Evolutionary conservation across 1,140 invertebrate genomes (phyloP).

Genomic region (Aphis craccivora): DNA sequence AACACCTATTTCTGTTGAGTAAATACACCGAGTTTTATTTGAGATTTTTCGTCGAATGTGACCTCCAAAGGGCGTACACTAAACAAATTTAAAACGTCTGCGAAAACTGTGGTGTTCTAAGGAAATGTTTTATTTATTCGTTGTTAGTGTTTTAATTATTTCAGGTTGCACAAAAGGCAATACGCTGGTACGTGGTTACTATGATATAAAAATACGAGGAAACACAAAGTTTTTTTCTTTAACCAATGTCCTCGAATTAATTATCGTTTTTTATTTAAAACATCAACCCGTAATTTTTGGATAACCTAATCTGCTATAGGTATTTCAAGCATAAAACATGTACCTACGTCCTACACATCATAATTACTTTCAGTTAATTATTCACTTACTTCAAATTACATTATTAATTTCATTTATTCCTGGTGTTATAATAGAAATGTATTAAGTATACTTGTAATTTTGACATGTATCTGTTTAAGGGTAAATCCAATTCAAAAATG

Average conservation of each 20-base stretch:
- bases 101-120: not conserved
- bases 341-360: no score
- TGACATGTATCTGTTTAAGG: not conserved
- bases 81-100: conserved; percentile 19
- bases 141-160: not conserved
- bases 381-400: not conserved
- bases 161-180: not conserved
- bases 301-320: not conserved
- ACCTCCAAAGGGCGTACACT: not conserved
- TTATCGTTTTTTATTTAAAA: conserved; percentile 5
- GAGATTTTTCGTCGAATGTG: not conserved
- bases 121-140: conserved; percentile 8
- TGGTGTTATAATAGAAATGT: not conserved
- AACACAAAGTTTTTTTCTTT: not conserved
- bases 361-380: not conserved
- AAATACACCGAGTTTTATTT: not conserved
- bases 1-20: conserved; percentile 7
- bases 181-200: not conserved
- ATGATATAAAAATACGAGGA: not conserved
- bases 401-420: not conserved
- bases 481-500: not conserved
- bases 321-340: not conserved
- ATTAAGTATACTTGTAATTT: not conserved
- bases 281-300: not conserved
- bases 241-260: conserved; percentile 3